Conservation (phyloP, 2,797 vertebrate genomes). For the Syngnathus rostellatus region DNA sequence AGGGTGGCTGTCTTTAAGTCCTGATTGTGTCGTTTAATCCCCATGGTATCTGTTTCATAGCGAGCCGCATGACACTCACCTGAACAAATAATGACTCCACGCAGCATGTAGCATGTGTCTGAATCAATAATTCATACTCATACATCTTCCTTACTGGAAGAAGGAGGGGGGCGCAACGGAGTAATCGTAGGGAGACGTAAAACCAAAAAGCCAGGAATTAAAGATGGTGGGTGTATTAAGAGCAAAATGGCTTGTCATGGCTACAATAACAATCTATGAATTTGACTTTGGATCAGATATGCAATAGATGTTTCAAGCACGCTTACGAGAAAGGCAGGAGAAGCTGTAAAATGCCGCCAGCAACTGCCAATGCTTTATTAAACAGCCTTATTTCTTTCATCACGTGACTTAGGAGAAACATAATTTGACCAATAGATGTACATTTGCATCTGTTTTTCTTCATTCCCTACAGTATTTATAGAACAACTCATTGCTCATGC, state of each 20-base stretch:
- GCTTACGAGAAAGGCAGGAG: conserved; percentile 31
- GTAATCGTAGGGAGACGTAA: conserved; percentile 20
- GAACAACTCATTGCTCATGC: conserved; percentile 69
- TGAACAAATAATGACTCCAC: conserved; percentile 70
- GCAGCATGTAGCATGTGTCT: conserved; percentile 67
- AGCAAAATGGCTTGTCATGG: conserved; percentile 39
- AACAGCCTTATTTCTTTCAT: conserved; percentile 59
- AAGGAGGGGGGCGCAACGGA: conserved; percentile 6
- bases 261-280: conserved; percentile 58
- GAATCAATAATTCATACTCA: conserved; percentile 71
- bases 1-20: conserved; percentile 66
- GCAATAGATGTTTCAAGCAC: conserved; percentile 45
- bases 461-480: conserved; percentile 77
- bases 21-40: conserved; percentile 70
- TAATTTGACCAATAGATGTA: conserved; percentile 72
- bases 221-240: conserved; percentile 31
- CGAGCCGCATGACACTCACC: conserved; percentile 66
- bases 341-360: conserved; percentile 55
- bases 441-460: conserved; percentile 37
- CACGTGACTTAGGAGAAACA: conserved; percentile 44
- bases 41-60: conserved; percentile 64
- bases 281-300: conserved; percentile 50
- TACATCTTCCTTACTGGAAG: conserved; percentile 67
- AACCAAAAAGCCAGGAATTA: conserved; percentile 40
- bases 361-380: not conserved